These are phyloP conservation scores for Chelonia mydas DNA, from an alignment of 2,797 vertebrate species.

Conservation along the genomic window DNA sequence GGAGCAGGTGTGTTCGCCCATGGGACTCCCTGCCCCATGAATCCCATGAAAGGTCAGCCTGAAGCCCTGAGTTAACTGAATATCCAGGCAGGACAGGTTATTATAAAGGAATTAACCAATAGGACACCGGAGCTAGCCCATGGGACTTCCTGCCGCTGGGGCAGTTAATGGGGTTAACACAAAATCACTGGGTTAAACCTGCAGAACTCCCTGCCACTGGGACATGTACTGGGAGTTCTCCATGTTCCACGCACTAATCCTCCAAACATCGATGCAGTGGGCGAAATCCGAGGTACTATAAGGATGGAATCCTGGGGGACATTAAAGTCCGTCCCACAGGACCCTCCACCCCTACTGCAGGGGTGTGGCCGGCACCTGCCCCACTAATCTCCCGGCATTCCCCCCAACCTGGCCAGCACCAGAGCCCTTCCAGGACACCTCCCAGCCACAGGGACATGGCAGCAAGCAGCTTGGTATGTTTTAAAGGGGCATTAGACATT, in stretches of 20 bases:
- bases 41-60: neutral
- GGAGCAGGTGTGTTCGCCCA: neutral
- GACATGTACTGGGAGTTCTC: neutral
- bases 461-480: neutral
- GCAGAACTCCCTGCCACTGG: neutral
- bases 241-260: neutral
- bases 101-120: neutral
- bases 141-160: neutral
- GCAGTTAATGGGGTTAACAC: neutral
- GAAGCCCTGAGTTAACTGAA: neutral
- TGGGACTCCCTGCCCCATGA: neutral
- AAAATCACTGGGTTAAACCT: no score
- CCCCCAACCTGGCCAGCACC: no score
- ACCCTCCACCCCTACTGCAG: neutral
- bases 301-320: neutral
- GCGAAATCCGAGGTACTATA: neutral
- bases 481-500: neutral
- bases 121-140: neutral
- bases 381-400: neutral
- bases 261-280: neutral
- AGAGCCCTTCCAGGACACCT: neutral
- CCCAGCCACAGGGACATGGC: neutral
- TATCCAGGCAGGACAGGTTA: neutral
- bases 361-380: neutral
- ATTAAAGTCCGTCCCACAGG: neutral